phyloP scores from a whole-genome alignment of 2,888 invertebrate species.

The Lordiphosa fenestrarum region DNA sequence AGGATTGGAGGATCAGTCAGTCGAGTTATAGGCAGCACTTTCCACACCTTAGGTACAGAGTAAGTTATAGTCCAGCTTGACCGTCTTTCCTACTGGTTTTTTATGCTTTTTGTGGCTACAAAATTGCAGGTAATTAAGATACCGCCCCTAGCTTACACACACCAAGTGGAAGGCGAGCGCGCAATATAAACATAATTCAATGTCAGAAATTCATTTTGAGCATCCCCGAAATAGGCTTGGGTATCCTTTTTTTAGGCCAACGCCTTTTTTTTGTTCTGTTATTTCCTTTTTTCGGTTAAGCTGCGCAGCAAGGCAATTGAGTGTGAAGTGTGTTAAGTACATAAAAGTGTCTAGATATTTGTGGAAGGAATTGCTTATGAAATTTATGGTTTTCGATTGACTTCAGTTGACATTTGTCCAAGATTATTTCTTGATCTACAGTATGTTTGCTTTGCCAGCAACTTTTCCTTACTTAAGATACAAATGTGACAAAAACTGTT shows the following conservation, averaged over 20 bases:
- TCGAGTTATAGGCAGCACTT: no score
- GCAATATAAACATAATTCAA: conserved; percentile 53
- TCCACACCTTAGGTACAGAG: no score
- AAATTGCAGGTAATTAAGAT: conserved; percentile 70
- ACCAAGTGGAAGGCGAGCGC: conserved; percentile 1
- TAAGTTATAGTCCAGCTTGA: no score
- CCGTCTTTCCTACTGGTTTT: not conserved
- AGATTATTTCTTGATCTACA: no score
- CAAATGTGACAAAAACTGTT: no score
- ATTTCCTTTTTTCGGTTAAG: not conserved
- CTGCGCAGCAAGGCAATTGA: conserved; percentile 19
- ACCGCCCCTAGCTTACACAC: conserved; percentile 20
- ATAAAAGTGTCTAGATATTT: conserved; percentile 28
- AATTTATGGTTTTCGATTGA: no score
- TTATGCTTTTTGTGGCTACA: conserved; percentile 45
- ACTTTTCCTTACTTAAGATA: no score
- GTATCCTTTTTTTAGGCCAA: conserved; percentile 32
- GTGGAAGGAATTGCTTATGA: conserved; percentile 1
- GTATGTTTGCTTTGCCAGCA: no score
- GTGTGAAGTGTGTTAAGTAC: conserved; percentile 33
- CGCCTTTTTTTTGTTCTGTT: conserved; percentile 4
- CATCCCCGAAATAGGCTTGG: conserved; percentile 16
- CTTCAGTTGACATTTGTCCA: no score
- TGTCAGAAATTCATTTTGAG: conserved; percentile 54
- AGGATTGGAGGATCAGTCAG: no score